Conservation (phyloP, 2,888 invertebrate genomes). For the Acanthosepion pharaonis region DNA sequence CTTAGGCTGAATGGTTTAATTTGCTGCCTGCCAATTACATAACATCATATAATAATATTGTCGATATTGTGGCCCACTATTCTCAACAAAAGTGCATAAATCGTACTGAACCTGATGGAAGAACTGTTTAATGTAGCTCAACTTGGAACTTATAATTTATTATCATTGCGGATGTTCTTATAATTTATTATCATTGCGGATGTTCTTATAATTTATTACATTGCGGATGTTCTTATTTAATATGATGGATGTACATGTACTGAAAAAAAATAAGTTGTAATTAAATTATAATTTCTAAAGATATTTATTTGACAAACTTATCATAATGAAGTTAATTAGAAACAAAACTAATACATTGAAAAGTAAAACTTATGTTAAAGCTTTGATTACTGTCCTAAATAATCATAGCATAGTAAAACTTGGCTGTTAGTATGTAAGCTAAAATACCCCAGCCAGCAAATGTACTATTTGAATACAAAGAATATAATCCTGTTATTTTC, state of each 20-base stretch:
- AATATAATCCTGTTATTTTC: too few species aligned
- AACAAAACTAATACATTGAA: too few species aligned
- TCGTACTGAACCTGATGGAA: not conserved
- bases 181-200: not conserved
- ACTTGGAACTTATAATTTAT: not conserved
- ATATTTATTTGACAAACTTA: too few species aligned
- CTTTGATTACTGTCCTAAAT: not conserved
- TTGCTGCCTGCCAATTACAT: not conserved
- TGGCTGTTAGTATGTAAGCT: not conserved
- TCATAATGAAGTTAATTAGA: too few species aligned
- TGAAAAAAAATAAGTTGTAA: not conserved
- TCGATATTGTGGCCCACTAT: not conserved
- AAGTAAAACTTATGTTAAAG: not conserved
- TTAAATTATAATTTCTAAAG: not conserved
- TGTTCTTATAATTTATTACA: not conserved
- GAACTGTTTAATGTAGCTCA: not conserved
- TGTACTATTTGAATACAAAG: not conserved
- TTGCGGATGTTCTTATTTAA: too few species aligned
- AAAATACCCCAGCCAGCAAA: not conserved
- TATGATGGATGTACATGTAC: not conserved
- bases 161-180: not conserved
- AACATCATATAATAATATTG: not conserved
- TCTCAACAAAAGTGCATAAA: not conserved
- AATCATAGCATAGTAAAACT: not conserved
- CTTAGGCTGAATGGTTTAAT: not conserved